Evolutionary conservation across 2,888 invertebrate species (phyloP).

Genomic region (Heliconius erato): DNA sequence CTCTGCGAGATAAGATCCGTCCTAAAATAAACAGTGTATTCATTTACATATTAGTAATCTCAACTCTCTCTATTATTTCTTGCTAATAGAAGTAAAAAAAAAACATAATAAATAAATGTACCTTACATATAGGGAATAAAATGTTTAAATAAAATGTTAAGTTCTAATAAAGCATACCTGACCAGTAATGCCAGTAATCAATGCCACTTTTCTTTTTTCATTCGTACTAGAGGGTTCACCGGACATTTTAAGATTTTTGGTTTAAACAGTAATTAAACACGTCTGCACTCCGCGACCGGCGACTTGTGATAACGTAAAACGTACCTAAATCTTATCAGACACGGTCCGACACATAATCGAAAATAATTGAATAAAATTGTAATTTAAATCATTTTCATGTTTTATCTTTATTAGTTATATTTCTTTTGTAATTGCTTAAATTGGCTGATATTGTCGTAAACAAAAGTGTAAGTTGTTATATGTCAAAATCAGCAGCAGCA

Average conservation of each 20-base stretch:
- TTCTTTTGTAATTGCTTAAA: neutral
- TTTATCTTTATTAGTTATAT: neutral
- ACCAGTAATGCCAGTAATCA: slow-evolving; percentile 98
- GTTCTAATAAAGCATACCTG: slow-evolving; percentile 88
- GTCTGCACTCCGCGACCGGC: slow-evolving; percentile 56
- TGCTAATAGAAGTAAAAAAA: neutral
- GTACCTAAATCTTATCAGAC: slow-evolving; percentile 57
- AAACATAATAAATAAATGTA: neutral
- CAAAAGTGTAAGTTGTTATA: neutral
- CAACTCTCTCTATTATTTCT: neutral
- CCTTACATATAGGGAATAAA: neutral
- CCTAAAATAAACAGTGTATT: slow-evolving; percentile 85
- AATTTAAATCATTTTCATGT: neutral
- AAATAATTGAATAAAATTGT: neutral
- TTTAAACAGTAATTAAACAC: slow-evolving; percentile 52
- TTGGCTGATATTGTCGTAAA: neutral
- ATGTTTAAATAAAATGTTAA: neutral
- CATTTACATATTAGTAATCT: neutral
- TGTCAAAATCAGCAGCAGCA: slow-evolving; percentile 6
- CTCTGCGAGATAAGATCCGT: slow-evolving; percentile 99
- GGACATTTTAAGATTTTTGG: slow-evolving; percentile 65
- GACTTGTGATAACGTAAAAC: slow-evolving; percentile 44
- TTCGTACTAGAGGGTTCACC: slow-evolving; percentile 66
- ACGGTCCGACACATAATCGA: slow-evolving; percentile 44
- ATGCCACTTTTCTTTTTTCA: slow-evolving; percentile 89